phyloP scores from a whole-genome alignment of 2,113 vertebrate species.

The Etia nguti region DNA sequence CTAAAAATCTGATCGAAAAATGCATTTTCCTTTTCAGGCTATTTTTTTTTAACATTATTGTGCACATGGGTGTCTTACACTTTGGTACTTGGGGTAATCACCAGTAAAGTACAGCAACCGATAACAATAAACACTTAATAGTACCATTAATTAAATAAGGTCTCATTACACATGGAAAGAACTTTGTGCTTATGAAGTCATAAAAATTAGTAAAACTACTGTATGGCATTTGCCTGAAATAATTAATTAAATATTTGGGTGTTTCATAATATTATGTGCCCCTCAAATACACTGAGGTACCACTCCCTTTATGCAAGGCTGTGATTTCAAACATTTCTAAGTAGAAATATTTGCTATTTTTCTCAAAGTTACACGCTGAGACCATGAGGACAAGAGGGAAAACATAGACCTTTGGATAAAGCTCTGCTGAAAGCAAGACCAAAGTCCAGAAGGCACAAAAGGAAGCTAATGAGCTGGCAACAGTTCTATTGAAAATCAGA shows the following conservation, averaged over 20 bases:
- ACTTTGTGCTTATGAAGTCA: neutral
- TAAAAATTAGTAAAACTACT: neutral
- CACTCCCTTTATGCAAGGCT: neutral
- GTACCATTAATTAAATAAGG: neutral
- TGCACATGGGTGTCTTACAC: neutral
- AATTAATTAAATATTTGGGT: neutral
- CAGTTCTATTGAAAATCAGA: neutral
- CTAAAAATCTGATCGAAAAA: neutral
- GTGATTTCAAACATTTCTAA: neutral
- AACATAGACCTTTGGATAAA: neutral
- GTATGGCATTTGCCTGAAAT: neutral
- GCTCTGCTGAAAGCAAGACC: neutral
- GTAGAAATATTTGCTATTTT: neutral
- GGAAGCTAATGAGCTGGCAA: neutral
- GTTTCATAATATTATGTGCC: neutral
- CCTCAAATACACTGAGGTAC: neutral
- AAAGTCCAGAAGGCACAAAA: neutral
- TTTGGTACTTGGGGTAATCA: neutral
- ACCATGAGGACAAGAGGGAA: neutral
- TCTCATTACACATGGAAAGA: neutral
- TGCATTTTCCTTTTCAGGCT: rapidly evolving
- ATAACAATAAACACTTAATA: neutral
- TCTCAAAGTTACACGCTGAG: neutral
- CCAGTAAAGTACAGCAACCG: neutral
- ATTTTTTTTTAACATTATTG: neutral